phyloP scores from a whole-genome alignment of 2,113 vertebrate species.

The Crypturellus undulatus region DNA sequence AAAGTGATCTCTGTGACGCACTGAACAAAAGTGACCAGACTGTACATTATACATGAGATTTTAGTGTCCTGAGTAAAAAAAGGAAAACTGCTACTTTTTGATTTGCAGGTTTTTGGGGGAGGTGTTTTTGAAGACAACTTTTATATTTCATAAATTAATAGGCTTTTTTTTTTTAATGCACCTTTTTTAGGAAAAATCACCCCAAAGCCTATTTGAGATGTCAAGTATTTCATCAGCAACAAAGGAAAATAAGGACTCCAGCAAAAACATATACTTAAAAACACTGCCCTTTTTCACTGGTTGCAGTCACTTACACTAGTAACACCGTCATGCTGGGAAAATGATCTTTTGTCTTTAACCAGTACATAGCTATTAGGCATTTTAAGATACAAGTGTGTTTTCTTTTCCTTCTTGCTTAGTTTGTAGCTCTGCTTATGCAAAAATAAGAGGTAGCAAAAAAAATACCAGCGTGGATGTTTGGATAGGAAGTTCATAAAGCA shows the following conservation, averaged over 20 bases:
- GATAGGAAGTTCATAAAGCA: not conserved
- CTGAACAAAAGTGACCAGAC: constrained; percentile 36
- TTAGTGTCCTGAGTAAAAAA: not conserved
- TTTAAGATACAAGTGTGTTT: constrained; percentile 23
- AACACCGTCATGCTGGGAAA: constrained; percentile 64
- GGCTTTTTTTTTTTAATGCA: not conserved
- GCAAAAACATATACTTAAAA: constrained; percentile 45
- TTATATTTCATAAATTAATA: not conserved
- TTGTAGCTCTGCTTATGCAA: constrained; percentile 11
- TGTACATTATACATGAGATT: not conserved
- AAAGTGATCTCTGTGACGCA: constrained; percentile 45
- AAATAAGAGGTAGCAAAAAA: not conserved
- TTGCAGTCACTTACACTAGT: constrained; percentile 62
- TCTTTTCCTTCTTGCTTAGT: constrained; percentile 62
- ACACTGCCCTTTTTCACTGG: constrained; percentile 47
- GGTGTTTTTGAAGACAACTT: constrained; percentile 14
- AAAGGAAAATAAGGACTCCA: constrained; percentile 30
- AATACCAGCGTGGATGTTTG: constrained; percentile 3
- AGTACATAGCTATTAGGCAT: constrained; percentile 63
- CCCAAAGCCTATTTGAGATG: constrained; percentile 23
- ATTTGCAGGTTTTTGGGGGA: not conserved
- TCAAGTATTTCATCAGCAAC: constrained; percentile 35
- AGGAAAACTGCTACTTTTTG: not conserved
- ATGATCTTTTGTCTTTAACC: constrained; percentile 68
- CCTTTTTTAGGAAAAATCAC: constrained; percentile 38